These are phyloP conservation scores for Pristionchus entomophagus DNA, from an alignment of 2,888 invertebrate genomes.

Conservation along the genomic window DNA sequence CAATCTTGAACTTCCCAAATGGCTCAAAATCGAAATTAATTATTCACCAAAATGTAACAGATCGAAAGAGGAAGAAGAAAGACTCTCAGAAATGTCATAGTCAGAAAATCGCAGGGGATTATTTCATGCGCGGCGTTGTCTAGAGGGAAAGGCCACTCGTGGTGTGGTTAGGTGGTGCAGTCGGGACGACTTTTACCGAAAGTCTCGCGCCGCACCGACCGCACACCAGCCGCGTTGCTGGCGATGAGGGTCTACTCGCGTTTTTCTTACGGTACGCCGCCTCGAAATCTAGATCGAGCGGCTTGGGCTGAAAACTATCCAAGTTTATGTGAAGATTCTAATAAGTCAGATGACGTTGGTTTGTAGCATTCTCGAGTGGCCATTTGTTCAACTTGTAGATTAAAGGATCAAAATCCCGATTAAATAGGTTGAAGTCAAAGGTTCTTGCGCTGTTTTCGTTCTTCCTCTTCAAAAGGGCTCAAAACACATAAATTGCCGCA, in stretches of 20 bases:
- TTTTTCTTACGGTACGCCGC: neutral
- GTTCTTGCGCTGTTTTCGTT: no score
- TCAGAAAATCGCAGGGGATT: neutral
- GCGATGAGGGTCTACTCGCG: neutral
- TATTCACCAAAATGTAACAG: constrained; percentile 1
- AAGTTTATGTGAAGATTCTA: no score
- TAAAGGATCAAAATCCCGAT: no score
- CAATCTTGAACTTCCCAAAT: no score
- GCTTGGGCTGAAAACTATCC: constrained; percentile 18
- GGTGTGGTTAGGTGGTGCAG: constrained; percentile 30
- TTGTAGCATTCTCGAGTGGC: no score
- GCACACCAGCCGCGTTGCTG: neutral
- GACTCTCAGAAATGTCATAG: constrained; percentile 13
- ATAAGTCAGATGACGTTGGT: no score
- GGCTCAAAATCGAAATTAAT: constrained; percentile 4
- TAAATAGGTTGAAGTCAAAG: no score
- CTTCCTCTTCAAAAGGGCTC: neutral
- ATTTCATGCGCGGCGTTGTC: constrained; percentile 22
- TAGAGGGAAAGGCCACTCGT: neutral
- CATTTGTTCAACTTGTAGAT: no score
- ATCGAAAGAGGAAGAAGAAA: constrained; percentile 37
- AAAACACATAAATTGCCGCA: constrained; percentile 7
- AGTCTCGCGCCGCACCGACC: constrained; percentile 23
- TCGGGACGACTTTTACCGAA: neutral
- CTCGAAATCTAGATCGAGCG: constrained; percentile 19